Conservation (phyloP, 1,140 invertebrate genomes). For the Formica exsecta region DNA sequence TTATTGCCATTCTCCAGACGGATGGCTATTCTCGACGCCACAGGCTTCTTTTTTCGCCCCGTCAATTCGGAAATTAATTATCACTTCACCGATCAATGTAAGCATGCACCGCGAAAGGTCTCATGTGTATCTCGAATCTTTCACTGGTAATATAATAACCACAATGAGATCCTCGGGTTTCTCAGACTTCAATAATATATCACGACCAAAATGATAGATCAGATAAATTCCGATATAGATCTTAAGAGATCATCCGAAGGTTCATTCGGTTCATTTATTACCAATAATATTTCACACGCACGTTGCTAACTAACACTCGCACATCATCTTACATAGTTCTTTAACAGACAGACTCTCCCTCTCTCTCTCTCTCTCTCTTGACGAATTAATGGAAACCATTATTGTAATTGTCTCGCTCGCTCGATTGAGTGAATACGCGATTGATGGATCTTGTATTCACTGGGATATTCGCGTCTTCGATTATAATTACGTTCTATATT, state of each 20-base stretch:
- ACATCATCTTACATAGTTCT: conserved; percentile 39
- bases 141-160: conserved; percentile 21
- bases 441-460: conserved; percentile 10
- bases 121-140: conserved; percentile 22
- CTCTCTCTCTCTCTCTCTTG: background rate
- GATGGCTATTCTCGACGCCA: background rate
- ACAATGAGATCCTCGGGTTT: conserved; percentile 28
- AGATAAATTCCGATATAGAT: background rate
- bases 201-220: background rate
- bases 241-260: conserved; percentile 29
- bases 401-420: conserved; percentile 34
- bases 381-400: conserved; percentile 46
- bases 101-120: conserved; percentile 49
- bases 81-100: conserved; percentile 53
- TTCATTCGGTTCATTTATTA: conserved; percentile 17
- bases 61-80: conserved; percentile 51
- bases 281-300: background rate
- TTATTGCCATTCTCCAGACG: conserved; percentile 50
- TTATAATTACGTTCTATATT: conserved; percentile 46
- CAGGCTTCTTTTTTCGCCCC: background rate
- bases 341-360: background rate
- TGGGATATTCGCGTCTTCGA: conserved; percentile 3
- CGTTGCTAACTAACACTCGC: conserved; percentile 27
- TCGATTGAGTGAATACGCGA: conserved; percentile 16
- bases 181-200: background rate